These are phyloP conservation scores for Leptopilina myrica DNA, from an alignment of 2,888 invertebrate genomes.

Conservation along the genomic window DNA sequence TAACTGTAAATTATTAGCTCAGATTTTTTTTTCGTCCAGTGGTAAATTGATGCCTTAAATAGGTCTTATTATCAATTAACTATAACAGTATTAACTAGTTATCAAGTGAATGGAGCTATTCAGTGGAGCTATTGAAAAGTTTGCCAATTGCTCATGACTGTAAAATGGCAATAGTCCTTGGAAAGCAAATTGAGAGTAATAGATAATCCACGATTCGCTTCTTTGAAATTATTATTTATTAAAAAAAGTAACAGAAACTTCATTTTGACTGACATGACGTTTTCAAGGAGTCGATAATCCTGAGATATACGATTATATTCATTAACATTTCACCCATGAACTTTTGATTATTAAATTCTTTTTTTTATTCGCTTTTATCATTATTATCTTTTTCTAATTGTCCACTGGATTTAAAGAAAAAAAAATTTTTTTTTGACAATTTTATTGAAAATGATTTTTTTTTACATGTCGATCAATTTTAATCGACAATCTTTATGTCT, in stretches of 20 bases:
- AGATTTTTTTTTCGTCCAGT: background rate
- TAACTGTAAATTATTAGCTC: background rate
- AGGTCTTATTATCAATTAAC: conserved; percentile 27
- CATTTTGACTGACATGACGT: background rate
- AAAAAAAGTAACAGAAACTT: background rate
- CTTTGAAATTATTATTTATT: conserved; percentile 5
- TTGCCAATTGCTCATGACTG: conserved; percentile 23
- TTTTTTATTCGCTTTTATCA: background rate
- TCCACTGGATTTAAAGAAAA: background rate
- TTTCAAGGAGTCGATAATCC: conserved; percentile 15
- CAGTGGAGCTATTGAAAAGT: conserved; percentile 29
- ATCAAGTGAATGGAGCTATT: conserved; percentile 28
- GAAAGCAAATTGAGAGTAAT: conserved; percentile 33
- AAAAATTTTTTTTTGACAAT: background rate
- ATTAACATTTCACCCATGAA: conserved; percentile 35
- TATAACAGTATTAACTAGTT: conserved; percentile 29
- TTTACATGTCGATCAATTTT: conserved; percentile 3
- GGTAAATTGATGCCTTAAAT: conserved; percentile 7
- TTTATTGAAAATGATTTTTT: conserved; percentile 3
- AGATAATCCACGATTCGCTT: conserved; percentile 33
- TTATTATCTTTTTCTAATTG: conserved; percentile 11
- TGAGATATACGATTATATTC: conserved; percentile 29
- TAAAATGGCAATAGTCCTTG: conserved; percentile 38
- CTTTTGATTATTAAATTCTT: conserved; percentile 35
- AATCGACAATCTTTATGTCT: background rate